Evolutionary conservation across 2,797 vertebrate genomes (phyloP), one percentile per base, ranked within the genome.

Genomic region (Erethizon dorsatum): DNA sequence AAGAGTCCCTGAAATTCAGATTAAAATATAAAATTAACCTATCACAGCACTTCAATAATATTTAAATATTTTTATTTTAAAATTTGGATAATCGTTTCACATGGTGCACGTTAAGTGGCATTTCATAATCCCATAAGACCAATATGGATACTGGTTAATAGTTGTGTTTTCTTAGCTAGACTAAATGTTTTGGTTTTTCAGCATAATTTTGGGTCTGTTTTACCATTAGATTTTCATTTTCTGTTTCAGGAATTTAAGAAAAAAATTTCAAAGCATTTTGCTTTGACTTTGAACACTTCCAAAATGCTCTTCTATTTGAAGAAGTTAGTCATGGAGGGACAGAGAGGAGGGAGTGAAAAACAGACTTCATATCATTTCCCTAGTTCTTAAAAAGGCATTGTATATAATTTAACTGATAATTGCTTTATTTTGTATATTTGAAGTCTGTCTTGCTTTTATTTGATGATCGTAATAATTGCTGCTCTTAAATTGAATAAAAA

Each of bases 11-110:
- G 24, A 18, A 75, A 90, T 80, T 85, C 0, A 85, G 7, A 22
- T 2, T 28, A 88, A 94, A n/a, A 90, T 20, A 13, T 85, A 89
- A 79, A 97, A 69, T 47, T 24, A 93, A 41, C 3, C 2, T 77
- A 26, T 37, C 56, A 24, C 22, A 79, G 75, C 47, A 31, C 87
- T 73, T 37, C 10, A 87, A 57, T 54, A 73, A 83, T 61, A 8
- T 45, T 37, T 37, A 10, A 10, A 13, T 65, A 6, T 28, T 88
- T 88, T 41, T 91, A 5, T 41, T 80, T 12, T 24, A 69, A 82
- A 9, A 91, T 7, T n/a, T 69, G 28, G 5, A 41, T 13, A n/a
- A 56, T 47, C 24, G 33, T 57, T 2, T 90, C 14, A 37, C 13
- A 2, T 45, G 18, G 1, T 50, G 0, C 0, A 41, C 47, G 8